These are phyloP conservation scores for Campopleginae sp. DNA, from an alignment of 2,888 invertebrate species.

Conservation along the genomic window DNA sequence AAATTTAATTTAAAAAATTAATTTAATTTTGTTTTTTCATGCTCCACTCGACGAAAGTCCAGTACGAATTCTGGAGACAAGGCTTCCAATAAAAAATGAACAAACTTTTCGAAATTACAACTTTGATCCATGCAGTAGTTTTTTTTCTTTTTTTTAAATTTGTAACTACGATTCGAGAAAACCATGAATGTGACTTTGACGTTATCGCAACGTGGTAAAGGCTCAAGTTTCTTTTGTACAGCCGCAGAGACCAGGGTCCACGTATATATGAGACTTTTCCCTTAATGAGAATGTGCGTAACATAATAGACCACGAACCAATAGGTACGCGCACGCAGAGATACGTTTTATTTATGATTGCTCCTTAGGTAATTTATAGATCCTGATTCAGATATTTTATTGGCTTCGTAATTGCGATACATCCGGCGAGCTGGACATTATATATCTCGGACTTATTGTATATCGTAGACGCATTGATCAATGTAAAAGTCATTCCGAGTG, in stretches of 20 bases:
- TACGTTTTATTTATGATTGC: slow-evolving; percentile 59
- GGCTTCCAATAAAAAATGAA: neutral
- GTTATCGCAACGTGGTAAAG: neutral
- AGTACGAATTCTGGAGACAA: neutral
- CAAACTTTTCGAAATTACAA: neutral
- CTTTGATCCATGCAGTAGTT: neutral
- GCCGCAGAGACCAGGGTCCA: neutral
- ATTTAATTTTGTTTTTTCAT: too few relatives aligned
- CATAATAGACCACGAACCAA: slow-evolving; percentile 59
- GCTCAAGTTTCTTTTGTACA: neutral
- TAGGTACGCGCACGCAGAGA: slow-evolving; percentile 39
- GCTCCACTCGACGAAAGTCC: neutral
- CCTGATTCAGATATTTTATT: slow-evolving; percentile 60
- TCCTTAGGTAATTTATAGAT: slow-evolving; percentile 62
- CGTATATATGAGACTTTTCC: slow-evolving; percentile 1
- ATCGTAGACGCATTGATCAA: neutral
- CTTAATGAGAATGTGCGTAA: slow-evolving; percentile 22
- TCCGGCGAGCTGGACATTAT: slow-evolving; percentile 32
- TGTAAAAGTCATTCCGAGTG: neutral
- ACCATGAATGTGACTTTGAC: neutral
- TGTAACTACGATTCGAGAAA: neutral
- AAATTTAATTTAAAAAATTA: too few relatives aligned
- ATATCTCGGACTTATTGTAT: slow-evolving; percentile 1
- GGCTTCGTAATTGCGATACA: slow-evolving; percentile 56
- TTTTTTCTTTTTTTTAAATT: too few relatives aligned